phyloP scores from a whole-genome alignment of 2,888 invertebrate species.

The Fragum whitleyi region DNA sequence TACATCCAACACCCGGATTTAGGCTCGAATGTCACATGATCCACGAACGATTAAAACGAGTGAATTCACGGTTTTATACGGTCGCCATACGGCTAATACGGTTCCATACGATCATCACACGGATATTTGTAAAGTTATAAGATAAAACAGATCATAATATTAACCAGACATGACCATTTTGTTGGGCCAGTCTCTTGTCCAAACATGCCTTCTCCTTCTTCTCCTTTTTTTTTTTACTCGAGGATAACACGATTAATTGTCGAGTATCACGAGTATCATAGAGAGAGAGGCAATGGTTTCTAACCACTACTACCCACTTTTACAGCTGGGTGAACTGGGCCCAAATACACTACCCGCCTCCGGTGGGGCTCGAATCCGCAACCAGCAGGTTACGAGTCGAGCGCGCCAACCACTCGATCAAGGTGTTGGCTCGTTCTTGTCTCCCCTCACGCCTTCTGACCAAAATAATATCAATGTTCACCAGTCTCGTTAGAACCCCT shows the following conservation, averaged over 20 bases:
- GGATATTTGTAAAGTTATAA: too few species aligned
- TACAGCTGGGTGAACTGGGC: too few species aligned
- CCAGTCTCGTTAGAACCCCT: background rate
- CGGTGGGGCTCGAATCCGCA: too few species aligned
- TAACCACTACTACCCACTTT: too few species aligned
- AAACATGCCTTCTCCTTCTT: constrained; percentile 9
- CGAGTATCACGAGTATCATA: too few species aligned
- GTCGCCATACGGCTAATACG: too few species aligned
- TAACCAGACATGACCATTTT: constrained; percentile 3
- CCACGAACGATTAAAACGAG: background rate
- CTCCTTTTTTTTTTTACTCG: too few species aligned
- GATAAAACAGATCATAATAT: constrained; percentile 9
- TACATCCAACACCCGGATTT: constrained; percentile 5
- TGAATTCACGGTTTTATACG: too few species aligned
- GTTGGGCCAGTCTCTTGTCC: constrained; percentile 10
- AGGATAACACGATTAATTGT: too few species aligned
- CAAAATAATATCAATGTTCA: background rate
- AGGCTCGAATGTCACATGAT: constrained; percentile 1
- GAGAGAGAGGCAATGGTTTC: too few species aligned
- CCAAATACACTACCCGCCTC: too few species aligned
- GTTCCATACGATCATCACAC: background rate
- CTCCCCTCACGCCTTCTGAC: constrained; percentile 18
- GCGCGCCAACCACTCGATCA: background rate
- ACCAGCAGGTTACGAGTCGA: too few species aligned
- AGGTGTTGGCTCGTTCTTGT: background rate